Conservation (phyloP, 1,140 invertebrate species). For the Tetranychus cinnabarinus region DNA sequence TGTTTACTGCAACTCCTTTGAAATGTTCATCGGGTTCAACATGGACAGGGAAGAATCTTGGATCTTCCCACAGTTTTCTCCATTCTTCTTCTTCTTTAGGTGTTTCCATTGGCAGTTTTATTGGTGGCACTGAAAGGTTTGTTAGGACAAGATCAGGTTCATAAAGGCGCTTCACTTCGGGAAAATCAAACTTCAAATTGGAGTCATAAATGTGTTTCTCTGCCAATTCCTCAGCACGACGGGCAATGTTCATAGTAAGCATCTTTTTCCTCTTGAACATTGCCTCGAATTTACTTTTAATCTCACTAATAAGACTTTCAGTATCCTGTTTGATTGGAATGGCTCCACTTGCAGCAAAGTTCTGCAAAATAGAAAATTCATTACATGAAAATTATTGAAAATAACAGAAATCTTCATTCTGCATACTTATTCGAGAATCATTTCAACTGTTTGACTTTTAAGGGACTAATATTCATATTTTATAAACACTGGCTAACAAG, state of each 20-base stretch:
- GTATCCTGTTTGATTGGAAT: neutral
- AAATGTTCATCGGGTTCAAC: neutral
- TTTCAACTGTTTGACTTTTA: neutral
- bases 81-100: neutral
- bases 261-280: neutral
- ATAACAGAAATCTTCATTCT: neutral
- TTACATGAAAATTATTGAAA: neutral
- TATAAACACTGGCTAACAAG: too few relatives aligned
- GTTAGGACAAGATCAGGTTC: neutral
- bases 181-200: neutral
- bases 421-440: neutral
- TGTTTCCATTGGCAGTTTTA: too few relatives aligned
- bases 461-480: too few relatives aligned
- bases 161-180: neutral
- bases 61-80: neutral
- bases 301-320: neutral
- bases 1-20: constrained; percentile 46
- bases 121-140: neutral
- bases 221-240: neutral
- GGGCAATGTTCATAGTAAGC: neutral
- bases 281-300: neutral
- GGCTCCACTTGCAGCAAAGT: neutral
- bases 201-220: neutral
- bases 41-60: neutral
- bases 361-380: neutral